Conservation (phyloP, 1,140 invertebrate genomes). For the Medauroidea extradentata region DNA sequence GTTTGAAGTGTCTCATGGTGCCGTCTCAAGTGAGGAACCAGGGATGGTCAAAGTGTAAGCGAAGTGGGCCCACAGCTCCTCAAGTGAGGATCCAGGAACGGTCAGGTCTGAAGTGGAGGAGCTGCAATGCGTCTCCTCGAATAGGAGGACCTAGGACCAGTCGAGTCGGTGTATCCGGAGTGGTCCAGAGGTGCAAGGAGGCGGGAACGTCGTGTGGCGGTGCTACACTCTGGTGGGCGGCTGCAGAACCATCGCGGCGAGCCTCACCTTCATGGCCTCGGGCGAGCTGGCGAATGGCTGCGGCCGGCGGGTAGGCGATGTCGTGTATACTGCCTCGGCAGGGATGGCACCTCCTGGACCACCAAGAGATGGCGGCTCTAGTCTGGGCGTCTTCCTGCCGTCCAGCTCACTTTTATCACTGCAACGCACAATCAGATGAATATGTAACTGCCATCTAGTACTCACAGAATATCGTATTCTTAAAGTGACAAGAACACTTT, state of each 20-base stretch:
- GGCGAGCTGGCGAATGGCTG: slow-evolving; percentile 47
- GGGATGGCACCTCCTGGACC: slow-evolving; percentile 2
- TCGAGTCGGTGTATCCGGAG: too few species aligned
- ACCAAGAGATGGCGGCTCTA: background rate
- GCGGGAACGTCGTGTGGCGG: background rate
- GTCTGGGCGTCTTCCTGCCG: slow-evolving; percentile 11
- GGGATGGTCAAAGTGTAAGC: too few species aligned
- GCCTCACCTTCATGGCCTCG: slow-evolving; percentile 72
- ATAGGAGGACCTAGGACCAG: too few species aligned
- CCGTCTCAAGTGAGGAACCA: too few species aligned
- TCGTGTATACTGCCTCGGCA: slow-evolving; percentile 8
- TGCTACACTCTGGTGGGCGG: slow-evolving; percentile 64
- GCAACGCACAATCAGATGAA: background rate
- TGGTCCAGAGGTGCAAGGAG: background rate
- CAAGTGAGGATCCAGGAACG: too few species aligned
- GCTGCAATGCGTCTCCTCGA: too few species aligned
- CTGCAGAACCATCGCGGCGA: slow-evolving; percentile 70
- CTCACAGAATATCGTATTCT: too few species aligned
- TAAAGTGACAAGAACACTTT: too few species aligned
- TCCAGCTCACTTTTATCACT: slow-evolving; percentile 15
- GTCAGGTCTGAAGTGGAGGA: too few species aligned
- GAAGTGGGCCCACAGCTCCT: too few species aligned
- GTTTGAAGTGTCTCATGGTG: too few species aligned
- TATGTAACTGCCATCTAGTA: too few species aligned
- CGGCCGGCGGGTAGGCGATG: slow-evolving; percentile 21